A percentile compares a stretch with the other conserved stretches of the same genome.
These are phyloP conservation scores for Peromyscus maniculatus DNA, from an alignment of 2,113 vertebrate species.

Conservation along the genomic window DNA sequence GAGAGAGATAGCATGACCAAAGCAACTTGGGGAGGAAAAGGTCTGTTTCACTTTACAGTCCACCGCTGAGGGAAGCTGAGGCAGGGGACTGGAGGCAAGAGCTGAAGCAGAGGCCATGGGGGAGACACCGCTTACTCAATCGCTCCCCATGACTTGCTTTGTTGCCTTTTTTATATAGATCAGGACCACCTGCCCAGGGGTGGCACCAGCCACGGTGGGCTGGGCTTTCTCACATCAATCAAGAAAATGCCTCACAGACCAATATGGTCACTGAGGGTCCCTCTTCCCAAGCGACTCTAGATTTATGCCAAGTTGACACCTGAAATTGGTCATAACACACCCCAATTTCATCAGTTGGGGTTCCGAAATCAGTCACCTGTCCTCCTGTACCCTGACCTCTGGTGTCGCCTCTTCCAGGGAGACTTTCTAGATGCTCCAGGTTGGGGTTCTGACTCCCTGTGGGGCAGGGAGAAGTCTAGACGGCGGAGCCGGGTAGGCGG, in stretches of 20 bases:
- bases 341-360: background rate
- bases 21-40: background rate
- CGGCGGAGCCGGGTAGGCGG: background rate
- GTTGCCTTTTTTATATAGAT: background rate
- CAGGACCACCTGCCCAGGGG: background rate
- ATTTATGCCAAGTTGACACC: background rate
- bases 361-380: rapidly evolving
- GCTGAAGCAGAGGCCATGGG: background rate
- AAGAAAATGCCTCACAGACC: background rate
- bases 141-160: too few species aligned
- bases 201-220: background rate
- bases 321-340: too few species aligned
- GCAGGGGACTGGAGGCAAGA: background rate
- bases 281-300: background rate
- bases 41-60: background rate
- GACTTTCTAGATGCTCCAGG: background rate
- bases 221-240: background rate
- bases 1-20: background rate
- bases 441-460: background rate
- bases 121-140: background rate
- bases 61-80: background rate
- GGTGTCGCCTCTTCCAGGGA: background rate
- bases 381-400: background rate
- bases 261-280: too few species aligned
- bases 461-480: background rate